Percentiles rank a stretch among this genome's conserved stretches.
These are phyloP conservation scores for Dicaeum eximium DNA, from an alignment of 2,113 vertebrate genomes.

Conservation along the genomic window DNA sequence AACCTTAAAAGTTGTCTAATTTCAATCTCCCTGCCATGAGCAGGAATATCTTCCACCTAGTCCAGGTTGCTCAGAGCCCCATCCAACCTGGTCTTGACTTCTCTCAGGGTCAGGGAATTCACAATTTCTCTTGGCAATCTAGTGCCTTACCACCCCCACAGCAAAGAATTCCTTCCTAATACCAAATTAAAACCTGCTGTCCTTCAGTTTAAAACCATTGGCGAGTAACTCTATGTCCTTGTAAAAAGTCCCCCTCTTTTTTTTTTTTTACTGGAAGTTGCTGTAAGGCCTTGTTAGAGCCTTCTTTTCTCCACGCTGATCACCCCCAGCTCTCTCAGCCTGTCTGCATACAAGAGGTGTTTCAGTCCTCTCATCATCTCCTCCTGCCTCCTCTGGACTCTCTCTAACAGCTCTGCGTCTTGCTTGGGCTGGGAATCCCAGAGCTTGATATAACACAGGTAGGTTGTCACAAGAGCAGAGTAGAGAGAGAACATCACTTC, in stretches of 20 bases:
- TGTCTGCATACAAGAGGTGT: accelerated
- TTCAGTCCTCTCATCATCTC: neutral
- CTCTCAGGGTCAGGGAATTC: neutral
- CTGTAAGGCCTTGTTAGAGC: neutral
- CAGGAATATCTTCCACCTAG: neutral
- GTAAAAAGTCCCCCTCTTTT: neutral
- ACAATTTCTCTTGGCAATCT: neutral
- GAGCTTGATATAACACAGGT: neutral
- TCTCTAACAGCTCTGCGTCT: neutral
- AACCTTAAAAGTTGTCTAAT: neutral
- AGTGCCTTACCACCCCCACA: neutral
- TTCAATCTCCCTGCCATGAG: neutral
- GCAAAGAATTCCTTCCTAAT: neutral
- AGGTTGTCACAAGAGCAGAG: neutral
- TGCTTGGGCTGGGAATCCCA: neutral
- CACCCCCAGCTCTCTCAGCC: neutral
- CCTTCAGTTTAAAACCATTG: neutral
- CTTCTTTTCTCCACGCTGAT: neutral
- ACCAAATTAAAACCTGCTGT: neutral
- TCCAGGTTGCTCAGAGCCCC: neutral
- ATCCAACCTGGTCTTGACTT: neutral
- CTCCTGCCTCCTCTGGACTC: neutral
- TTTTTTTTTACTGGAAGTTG: neutral
- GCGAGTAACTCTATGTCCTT: neutral
- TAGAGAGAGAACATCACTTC: neutral